These are phyloP conservation scores for Trachelus tabidus DNA, from an alignment of 2,888 invertebrate species.

Conservation along the genomic window DNA sequence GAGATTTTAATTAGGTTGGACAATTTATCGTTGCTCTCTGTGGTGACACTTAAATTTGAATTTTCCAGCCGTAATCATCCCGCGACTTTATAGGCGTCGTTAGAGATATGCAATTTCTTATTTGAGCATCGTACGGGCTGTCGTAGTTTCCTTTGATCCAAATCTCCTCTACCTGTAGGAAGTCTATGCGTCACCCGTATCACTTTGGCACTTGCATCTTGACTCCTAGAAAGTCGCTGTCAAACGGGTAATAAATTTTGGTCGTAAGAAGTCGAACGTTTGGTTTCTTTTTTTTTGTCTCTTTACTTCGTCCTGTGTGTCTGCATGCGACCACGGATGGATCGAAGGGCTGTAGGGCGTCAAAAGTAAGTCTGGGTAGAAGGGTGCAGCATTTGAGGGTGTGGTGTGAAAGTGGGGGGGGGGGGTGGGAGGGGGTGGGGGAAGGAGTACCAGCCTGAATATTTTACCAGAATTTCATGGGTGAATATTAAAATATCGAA, in stretches of 20 bases:
- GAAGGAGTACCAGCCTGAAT: constrained; percentile 41
- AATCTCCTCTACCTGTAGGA: not conserved
- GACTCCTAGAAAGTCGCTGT: not conserved
- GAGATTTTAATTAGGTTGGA: not conserved
- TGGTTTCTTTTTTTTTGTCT: not conserved
- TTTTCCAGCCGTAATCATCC: not conserved
- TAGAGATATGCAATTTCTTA: not conserved
- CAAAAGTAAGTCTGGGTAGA: not conserved
- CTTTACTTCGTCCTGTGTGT: not conserved
- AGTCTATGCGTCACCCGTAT: not conserved
- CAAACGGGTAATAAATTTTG: not conserved
- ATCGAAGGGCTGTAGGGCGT: not conserved
- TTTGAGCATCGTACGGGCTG: not conserved
- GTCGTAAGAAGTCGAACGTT: not conserved
- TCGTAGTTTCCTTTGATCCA: not conserved
- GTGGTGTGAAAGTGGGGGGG: too few relatives aligned
- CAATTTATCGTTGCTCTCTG: not conserved
- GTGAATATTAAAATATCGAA: constrained; percentile 57
- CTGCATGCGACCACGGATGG: not conserved
- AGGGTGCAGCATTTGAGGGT: not conserved
- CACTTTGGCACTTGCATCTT: not conserved
- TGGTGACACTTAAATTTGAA: not conserved
- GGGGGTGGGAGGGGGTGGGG: not conserved
- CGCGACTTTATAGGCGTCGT: not conserved
- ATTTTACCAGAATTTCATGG: constrained; percentile 48